phyloP scores from a whole-genome alignment of 2,888 invertebrate species.

The Bellardia pandia region DNA sequence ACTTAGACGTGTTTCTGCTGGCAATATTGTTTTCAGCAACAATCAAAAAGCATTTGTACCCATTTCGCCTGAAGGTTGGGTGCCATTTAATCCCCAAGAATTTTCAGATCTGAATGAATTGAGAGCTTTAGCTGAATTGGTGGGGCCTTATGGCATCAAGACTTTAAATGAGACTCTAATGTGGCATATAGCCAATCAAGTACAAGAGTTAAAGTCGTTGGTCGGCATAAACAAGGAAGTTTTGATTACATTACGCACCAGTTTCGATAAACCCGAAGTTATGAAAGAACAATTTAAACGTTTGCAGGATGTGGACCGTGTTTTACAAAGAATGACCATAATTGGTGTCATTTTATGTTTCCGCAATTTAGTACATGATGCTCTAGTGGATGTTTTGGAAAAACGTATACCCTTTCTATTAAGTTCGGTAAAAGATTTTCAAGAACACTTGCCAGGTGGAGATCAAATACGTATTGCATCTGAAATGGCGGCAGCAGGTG shows the following conservation, averaged over 20 bases:
- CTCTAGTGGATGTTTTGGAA: slow-evolving; percentile 96
- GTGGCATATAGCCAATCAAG: slow-evolving; percentile 99
- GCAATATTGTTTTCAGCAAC: slow-evolving; percentile 98
- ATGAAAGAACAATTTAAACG: slow-evolving; percentile 98
- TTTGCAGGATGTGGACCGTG: slow-evolving; percentile 96
- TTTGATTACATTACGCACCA: slow-evolving; percentile 94
- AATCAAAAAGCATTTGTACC: slow-evolving; percentile 98
- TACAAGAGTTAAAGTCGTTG: slow-evolving; percentile 96
- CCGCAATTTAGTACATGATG: slow-evolving; percentile 96
- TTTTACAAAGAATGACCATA: slow-evolving; percentile 98
- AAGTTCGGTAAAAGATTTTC: slow-evolving; percentile 96
- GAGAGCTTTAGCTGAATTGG: slow-evolving; percentile 96
- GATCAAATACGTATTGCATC: slow-evolving; percentile 96
- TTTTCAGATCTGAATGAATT: slow-evolving; percentile 98
- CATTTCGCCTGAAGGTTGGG: slow-evolving; percentile 94
- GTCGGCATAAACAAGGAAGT: slow-evolving; percentile 97
- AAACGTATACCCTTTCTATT: slow-evolving; percentile 97
- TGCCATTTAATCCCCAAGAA: slow-evolving; percentile 98
- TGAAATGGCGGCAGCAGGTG: slow-evolving; percentile 99
- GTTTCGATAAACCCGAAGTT: slow-evolving; percentile 98
- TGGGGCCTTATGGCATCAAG: slow-evolving; percentile 99
- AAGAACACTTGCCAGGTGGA: slow-evolving; percentile 95
- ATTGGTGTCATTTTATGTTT: slow-evolving; percentile 99
- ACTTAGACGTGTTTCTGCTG: slow-evolving; percentile 95
- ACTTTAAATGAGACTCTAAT: slow-evolving; percentile 97